Evolutionary conservation across 2,113 vertebrate genomes (phyloP).

Genomic region (Megalops atlanticus): DNA sequence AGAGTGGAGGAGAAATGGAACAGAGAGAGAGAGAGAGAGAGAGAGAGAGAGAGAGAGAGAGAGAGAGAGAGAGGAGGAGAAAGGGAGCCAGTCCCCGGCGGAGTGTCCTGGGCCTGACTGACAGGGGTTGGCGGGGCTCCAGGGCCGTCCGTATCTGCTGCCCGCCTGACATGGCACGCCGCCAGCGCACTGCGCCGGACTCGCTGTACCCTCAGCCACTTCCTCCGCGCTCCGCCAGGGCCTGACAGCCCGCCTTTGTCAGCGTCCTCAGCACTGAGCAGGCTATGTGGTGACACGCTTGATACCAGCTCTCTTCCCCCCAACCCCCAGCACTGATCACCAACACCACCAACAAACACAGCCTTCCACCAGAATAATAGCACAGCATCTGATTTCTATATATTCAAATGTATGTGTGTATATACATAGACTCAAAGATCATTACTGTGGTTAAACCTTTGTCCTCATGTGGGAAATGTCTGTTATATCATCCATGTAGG

Average conservation of each 20-base stretch:
- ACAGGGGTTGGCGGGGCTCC: constrained; percentile 35
- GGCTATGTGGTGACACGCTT: background rate
- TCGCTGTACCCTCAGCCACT: constrained; percentile 29
- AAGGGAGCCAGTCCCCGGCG: background rate
- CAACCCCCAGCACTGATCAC: background rate
- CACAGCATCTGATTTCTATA: background rate
- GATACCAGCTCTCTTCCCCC: background rate
- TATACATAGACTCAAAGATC: no score
- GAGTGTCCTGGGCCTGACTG: constrained; percentile 13
- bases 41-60: background rate
- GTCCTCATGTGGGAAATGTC: background rate
- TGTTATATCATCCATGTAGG: no score
- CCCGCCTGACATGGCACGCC: constrained; percentile 29
- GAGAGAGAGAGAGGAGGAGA: background rate
- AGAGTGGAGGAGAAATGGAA: background rate
- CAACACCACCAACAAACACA: background rate
- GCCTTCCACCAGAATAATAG: background rate
- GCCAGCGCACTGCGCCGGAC: constrained; percentile 13
- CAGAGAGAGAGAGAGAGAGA: background rate
- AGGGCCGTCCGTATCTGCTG: constrained; percentile 28
- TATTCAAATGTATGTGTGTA: no score
- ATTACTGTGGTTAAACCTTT: background rate
- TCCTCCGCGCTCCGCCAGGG: constrained; percentile 10
- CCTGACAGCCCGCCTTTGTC: constrained; percentile 23
- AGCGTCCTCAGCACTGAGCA: constrained; percentile 3